Evolutionary conservation across 2,113 vertebrate species (phyloP), one percentile per base, ranked within the genome.

Genomic region (Lucifuga dentata): DNA sequence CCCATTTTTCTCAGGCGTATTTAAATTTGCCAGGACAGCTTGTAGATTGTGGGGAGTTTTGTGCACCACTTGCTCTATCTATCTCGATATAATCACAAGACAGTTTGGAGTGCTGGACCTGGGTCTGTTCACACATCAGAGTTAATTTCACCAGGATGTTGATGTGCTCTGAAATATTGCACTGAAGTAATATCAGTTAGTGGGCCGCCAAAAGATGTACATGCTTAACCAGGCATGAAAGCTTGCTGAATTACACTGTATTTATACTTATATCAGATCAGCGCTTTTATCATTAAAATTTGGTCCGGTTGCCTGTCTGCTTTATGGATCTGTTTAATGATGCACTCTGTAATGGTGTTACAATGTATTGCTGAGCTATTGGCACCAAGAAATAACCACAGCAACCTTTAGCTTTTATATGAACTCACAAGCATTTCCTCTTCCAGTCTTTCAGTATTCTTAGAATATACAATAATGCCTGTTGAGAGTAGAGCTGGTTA

Each of bases 211-310:
- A 84, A 89, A 87, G 80, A 91, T 79, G 84, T 87, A 84, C 86
- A 88, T 82, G 91, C 80, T 88, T 90, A 92, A 91, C 89, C 88
- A 90, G 85, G 88, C 90, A 67, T 91, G 88, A 90, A 91, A 91
- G 78, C 87, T 88, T 11, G 64, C 80, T 63, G 86, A 89, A 91
- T 91, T 84, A 89, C 81, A 77, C 73, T 57, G 68, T 88, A 90
- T 90, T 90, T 86, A 84, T 81, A 86, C 87, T 82, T 86, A 88
- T 90, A 78, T 87, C 83, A 88, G 76, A 89, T 90, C 76, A 71
- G 71, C 40, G 66, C 76, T 78, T 90, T 88, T 87, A 81, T 89
- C 87, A 85, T 91, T 88, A 86, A 86, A 90, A 86, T 78, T 53
- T 76, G 61, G 67, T 59, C 57, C 55, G 43, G 46, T 61, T 72